Base-by-base conservation (phyloP, 2,888 invertebrate genomes). In the Monopis laevigella region DNA sequence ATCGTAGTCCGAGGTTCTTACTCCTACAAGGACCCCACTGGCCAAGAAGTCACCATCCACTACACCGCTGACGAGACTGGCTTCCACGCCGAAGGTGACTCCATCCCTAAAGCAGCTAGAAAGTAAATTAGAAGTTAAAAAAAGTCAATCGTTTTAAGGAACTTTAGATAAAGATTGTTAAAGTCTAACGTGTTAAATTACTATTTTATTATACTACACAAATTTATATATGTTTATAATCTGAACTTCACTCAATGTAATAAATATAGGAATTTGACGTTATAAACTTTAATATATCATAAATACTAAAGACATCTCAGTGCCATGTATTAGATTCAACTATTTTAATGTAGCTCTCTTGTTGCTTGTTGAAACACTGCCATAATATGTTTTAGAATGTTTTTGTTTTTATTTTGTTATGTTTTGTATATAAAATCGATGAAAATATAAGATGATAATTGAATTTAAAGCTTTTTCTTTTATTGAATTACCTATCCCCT, bases 31-130 rank as follows among this genome's bases (percentile, higher is more conserved):
- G 69, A 82, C 43, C 60, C 69, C 0, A 84, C 86, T 1, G 87
- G 87, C 46, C 73, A 74, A 8, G 60, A 65, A 2, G 80, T 83
- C 48, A 55, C 59, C 18, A 47, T 86, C 48, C 75, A 56, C 39
- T 87, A 86, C 67, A 58, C 55, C 44, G 86, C 86, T 36, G 87
- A 88, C 49, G 86, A 87, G 62, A 82, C 62, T 48, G 88, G 88
- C 45, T 88, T 70, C 81, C 83, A 82, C 47, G 81, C 86, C 1
- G 78, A 82, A 35, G 86, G 87, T 32, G 73, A 74, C 0, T 84
- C 86, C 60, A 60, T 88, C 53, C 88, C 88, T 39, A 83, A 84
- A 35, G 61, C 39, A 70, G 41, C 49, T 46, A 49, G 54, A 41
- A 54, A 50, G 54, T 62, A 26, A 40, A 39, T 16, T 8, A 17